These are phyloP conservation scores for Ochropleura plecta DNA, from an alignment of 2,888 invertebrate species.

Conservation along the genomic window DNA sequence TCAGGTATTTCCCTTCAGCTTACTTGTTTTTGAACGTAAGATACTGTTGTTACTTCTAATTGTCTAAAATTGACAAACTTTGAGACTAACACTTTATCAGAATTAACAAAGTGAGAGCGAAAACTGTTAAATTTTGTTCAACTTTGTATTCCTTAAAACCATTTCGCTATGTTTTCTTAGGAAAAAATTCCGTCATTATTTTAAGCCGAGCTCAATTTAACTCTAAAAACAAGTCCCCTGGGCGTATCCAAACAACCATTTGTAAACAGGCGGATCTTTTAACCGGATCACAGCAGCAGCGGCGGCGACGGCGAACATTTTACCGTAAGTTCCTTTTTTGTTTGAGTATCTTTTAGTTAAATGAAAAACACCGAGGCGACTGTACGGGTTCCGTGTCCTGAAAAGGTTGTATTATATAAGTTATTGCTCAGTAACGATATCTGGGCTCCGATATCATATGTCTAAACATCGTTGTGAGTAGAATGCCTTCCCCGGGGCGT, in stretches of 20 bases:
- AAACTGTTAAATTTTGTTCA: constrained; percentile 47
- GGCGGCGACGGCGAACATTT: constrained; percentile 46
- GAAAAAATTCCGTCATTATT: constrained; percentile 70
- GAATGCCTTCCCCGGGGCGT: constrained; percentile 59
- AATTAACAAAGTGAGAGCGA: constrained; percentile 41
- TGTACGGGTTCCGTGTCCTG: constrained; percentile 26
- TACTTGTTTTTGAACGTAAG: not conserved
- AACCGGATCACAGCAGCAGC: constrained; percentile 63
- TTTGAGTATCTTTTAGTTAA: constrained; percentile 43
- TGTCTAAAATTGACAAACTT: constrained; percentile 22
- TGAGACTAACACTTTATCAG: constrained; percentile 41
- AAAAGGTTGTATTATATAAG: constrained; percentile 42
- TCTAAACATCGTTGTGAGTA: constrained; percentile 45
- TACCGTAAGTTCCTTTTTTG: constrained; percentile 45
- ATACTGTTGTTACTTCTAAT: constrained; percentile 7
- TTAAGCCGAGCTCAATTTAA: constrained; percentile 70
- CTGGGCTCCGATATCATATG: constrained; percentile 50
- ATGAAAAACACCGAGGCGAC: constrained; percentile 40
- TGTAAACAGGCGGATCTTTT: constrained; percentile 70
- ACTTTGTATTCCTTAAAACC: constrained; percentile 52
- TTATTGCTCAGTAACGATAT: constrained; percentile 58
- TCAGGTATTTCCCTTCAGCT: constrained; percentile 2
- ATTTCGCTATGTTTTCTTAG: constrained; percentile 59
- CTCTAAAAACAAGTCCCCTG: constrained; percentile 69
- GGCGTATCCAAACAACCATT: constrained; percentile 70